These are phyloP conservation scores for Scomberomorus guttatus DNA, from an alignment of 2,797 vertebrate species.

Conservation along the genomic window DNA sequence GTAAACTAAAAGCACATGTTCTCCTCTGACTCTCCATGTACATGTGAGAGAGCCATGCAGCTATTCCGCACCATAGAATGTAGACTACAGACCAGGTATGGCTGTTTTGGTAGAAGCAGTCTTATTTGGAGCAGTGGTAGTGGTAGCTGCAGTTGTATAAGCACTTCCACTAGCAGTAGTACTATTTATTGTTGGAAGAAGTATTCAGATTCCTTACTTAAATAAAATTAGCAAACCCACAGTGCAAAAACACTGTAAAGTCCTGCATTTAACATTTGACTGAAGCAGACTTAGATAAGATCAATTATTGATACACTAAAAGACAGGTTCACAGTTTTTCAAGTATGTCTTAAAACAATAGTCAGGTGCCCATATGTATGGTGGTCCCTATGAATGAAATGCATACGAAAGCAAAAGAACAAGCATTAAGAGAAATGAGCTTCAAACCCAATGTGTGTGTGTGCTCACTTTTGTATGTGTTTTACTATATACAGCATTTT, in stretches of 20 bases:
- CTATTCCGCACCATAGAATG: constrained; percentile 48
- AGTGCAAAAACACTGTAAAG: background rate
- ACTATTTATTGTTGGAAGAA: background rate
- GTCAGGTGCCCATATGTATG: no score
- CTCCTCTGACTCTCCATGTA: constrained; percentile 42
- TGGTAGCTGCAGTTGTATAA: background rate
- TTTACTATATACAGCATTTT: no score
- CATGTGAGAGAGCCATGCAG: constrained; percentile 63
- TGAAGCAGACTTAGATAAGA: background rate
- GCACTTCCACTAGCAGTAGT: background rate
- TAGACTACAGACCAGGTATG: constrained; percentile 45
- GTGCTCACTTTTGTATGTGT: no score
- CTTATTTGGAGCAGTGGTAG: no score
- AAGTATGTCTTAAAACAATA: no score
- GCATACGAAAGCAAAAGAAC: no score
- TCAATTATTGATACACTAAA: background rate
- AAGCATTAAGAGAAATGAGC: no score
- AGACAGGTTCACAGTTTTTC: no score
- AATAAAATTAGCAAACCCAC: no score
- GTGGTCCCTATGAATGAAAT: no score
- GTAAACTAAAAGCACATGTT: constrained; percentile 79
- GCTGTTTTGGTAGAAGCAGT: background rate
- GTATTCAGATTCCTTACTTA: no score
- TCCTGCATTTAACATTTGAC: background rate
- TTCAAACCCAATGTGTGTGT: no score